These are phyloP conservation scores for Sphyrna mokarran DNA, from an alignment of 2,113 vertebrate species.

Conservation along the genomic window DNA sequence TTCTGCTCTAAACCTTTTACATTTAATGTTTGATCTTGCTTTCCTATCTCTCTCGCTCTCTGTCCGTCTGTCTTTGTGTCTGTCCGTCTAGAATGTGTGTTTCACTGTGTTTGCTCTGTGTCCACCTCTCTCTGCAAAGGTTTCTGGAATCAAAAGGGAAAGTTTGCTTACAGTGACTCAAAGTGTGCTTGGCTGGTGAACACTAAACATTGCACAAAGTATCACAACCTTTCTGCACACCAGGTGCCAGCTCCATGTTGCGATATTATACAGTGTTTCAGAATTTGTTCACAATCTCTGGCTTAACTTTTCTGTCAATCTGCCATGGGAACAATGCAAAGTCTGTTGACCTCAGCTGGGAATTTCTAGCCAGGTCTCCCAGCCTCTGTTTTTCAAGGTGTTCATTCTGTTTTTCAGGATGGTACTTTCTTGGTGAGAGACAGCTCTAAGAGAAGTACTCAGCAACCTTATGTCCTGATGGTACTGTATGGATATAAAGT, in stretches of 20 bases:
- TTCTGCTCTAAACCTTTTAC: background rate
- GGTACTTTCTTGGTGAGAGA: slow-evolving; percentile 88
- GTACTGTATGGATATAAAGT: slow-evolving; percentile 86
- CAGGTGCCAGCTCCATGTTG: background rate
- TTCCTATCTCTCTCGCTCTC: no score
- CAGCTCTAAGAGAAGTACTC: slow-evolving; percentile 69
- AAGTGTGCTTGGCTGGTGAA: background rate
- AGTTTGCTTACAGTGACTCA: background rate
- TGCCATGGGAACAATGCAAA: no score
- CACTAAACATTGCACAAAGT: background rate
- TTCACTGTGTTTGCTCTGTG: no score
- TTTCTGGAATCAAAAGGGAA: background rate
- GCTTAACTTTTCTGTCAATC: slow-evolving; percentile 24
- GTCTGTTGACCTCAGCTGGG: no score
- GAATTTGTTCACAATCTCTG: background rate
- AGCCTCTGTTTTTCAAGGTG: no score
- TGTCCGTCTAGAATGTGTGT: no score
- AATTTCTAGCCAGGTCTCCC: no score
- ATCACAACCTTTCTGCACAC: background rate
- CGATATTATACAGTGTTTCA: background rate
- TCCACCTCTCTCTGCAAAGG: no score
- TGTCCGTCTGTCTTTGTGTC: no score
- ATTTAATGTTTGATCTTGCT: background rate
- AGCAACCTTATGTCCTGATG: slow-evolving; percentile 87
- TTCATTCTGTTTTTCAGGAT: slow-evolving; percentile 61